A percentile compares a stretch with the other conserved stretches of the same genome.
Evolutionary conservation across 2,797 vertebrate species (phyloP).

Genomic region (Lepilemur ruficaudatus): DNA sequence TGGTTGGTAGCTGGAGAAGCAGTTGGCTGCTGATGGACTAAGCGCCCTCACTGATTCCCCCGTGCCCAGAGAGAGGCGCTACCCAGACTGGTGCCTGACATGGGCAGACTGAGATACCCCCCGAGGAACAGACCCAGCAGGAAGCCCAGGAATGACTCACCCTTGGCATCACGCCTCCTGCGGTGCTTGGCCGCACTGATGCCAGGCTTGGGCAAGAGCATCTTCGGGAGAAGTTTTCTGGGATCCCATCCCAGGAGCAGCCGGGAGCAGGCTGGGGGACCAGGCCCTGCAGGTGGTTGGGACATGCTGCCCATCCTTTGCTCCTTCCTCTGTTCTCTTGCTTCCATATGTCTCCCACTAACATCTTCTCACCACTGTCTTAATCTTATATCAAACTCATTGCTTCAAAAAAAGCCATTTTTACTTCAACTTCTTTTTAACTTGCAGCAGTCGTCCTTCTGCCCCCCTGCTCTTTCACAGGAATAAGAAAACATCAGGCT

Average conservation of each 20-base stretch:
- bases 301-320: not conserved
- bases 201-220: not conserved
- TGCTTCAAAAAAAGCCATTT: not conserved
- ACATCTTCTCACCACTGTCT: not conserved
- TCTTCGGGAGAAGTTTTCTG: too few relatives aligned
- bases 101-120: too few relatives aligned
- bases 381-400: not conserved
- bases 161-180: accelerated
- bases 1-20: not conserved
- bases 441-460: not conserved
- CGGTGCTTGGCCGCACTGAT: accelerated
- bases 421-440: not conserved
- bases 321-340: not conserved
- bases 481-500: not conserved
- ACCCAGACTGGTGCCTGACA: not conserved
- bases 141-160: not conserved
- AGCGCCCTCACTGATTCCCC: too few relatives aligned
- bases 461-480: not conserved
- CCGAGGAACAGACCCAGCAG: not conserved
- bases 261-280: not conserved
- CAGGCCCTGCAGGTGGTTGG: too few relatives aligned
- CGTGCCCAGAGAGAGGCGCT: not conserved
- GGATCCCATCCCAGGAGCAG: not conserved
- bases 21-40: not conserved
- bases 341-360: not conserved